phyloP scores from a whole-genome alignment of 1,140 invertebrate genomes.

The Ptiloglossa arizonensis region DNA sequence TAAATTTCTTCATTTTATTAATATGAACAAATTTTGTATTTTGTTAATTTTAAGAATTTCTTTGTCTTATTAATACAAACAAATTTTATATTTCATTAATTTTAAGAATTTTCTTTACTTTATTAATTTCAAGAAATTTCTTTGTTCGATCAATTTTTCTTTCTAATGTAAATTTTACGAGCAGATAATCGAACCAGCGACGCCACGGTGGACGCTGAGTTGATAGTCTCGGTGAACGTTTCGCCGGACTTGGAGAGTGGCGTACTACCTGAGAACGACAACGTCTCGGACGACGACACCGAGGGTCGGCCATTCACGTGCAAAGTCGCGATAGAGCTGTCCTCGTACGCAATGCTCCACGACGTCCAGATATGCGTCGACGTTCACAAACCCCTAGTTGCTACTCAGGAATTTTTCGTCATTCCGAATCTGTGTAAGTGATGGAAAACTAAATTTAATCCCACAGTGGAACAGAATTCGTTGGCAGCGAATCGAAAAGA shows the following conservation, averaged over 20 bases:
- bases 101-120: too few species aligned
- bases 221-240: slow-evolving; percentile 77
- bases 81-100: too few species aligned
- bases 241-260: slow-evolving; percentile 75
- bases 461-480: neutral
- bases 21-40: too few species aligned
- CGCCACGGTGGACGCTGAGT: slow-evolving; percentile 76
- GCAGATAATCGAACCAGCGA: slow-evolving; percentile 56
- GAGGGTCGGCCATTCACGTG: slow-evolving; percentile 75
- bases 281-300: slow-evolving; percentile 20
- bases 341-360: slow-evolving; percentile 80
- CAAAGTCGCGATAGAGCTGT: slow-evolving; percentile 79
- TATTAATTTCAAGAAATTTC: too few species aligned
- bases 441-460: neutral
- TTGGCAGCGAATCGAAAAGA: too few species aligned
- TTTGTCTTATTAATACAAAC: too few species aligned
- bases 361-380: slow-evolving; percentile 83
- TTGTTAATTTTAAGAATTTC: too few species aligned
- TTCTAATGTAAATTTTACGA: too few species aligned
- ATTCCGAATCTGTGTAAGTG: slow-evolving; percentile 81
- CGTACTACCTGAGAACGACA: slow-evolving; percentile 35
- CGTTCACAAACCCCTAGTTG: slow-evolving; percentile 81
- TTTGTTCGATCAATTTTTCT: too few species aligned
- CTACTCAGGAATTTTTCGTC: slow-evolving; percentile 78
- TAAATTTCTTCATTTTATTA: too few species aligned